Evolutionary conservation across 2,888 invertebrate species (phyloP).

Genomic region (Elegia similella): DNA sequence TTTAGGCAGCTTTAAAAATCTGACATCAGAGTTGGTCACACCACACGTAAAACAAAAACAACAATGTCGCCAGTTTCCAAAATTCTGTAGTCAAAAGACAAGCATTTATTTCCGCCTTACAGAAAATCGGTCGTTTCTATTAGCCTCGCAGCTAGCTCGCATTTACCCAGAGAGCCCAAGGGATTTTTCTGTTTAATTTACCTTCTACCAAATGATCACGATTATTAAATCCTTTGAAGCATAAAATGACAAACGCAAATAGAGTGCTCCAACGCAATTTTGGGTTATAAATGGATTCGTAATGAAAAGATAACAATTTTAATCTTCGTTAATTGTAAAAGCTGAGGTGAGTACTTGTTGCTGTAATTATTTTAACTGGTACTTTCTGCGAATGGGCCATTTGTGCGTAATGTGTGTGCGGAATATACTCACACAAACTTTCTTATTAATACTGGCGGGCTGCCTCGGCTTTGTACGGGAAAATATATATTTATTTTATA

Average conservation of each 20-base stretch:
- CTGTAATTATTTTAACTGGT: background rate
- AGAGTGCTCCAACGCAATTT: conserved; percentile 13
- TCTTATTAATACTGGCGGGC: too few species aligned
- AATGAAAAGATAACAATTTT: conserved; percentile 9
- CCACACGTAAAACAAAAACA: too few species aligned
- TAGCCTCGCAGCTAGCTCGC: background rate
- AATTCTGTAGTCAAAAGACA: too few species aligned
- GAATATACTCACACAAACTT: too few species aligned
- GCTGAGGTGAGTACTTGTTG: background rate
- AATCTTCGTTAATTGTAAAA: background rate
- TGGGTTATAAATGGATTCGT: conserved; percentile 3
- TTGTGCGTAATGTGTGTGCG: too few species aligned
- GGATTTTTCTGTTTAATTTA: conserved; percentile 17
- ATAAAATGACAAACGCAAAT: conserved; percentile 17
- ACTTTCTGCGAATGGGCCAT: background rate
- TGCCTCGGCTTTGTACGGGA: too few species aligned
- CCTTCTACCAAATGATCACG: conserved; percentile 16
- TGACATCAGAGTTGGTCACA: too few species aligned
- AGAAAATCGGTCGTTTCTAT: conserved; percentile 1
- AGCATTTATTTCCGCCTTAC: too few species aligned
- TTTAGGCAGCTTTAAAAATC: too few species aligned
- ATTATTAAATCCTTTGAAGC: conserved; percentile 18
- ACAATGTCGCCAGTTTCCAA: too few species aligned
- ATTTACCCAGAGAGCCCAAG: background rate
- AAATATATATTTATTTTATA: too few species aligned